Conservation (phyloP, 2,888 invertebrate species). For the Erannis defoliaria region DNA sequence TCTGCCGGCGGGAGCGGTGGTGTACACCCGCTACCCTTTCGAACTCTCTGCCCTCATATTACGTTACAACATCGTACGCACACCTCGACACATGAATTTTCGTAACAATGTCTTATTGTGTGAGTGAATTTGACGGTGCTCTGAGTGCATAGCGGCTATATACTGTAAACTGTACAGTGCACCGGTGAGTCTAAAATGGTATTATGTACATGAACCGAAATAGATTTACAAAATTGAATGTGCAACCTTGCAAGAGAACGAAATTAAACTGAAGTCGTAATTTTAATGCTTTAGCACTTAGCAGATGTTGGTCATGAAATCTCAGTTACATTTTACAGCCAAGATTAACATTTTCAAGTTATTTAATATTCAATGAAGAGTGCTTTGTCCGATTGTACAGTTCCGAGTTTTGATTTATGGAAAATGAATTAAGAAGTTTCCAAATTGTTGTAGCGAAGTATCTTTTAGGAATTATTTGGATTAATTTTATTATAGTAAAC, state of each 20-base stretch:
- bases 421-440: slow-evolving; percentile 24
- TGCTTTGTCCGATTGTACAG: slow-evolving; percentile 22
- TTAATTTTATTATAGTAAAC: background rate
- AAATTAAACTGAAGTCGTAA: slow-evolving; percentile 19
- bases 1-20: slow-evolving; percentile 38
- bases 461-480: background rate
- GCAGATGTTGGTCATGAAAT: slow-evolving; percentile 21
- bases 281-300: slow-evolving; percentile 23
- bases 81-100: slow-evolving; percentile 13
- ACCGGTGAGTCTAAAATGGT: slow-evolving; percentile 60
- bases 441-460: slow-evolving; percentile 4
- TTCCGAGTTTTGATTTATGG: slow-evolving; percentile 28
- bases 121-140: slow-evolving; percentile 35
- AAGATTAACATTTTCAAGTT: slow-evolving; percentile 20
- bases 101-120: slow-evolving; percentile 31
- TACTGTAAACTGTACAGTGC: slow-evolving; percentile 41
- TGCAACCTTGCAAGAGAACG: slow-evolving; percentile 28
- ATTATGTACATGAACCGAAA: slow-evolving; percentile 39
- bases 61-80: slow-evolving; percentile 21
- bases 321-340: slow-evolving; percentile 18
- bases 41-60: slow-evolving; percentile 23
- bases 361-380: slow-evolving; percentile 24
- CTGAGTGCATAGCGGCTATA: slow-evolving; percentile 51
- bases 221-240: slow-evolving; percentile 41
- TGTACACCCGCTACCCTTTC: slow-evolving; percentile 31